A percentile compares a stretch with the other conserved stretches of the same genome.
These are phyloP conservation scores for Steinernema khuongi DNA, from an alignment of 1,140 invertebrate genomes.

Conservation along the genomic window DNA sequence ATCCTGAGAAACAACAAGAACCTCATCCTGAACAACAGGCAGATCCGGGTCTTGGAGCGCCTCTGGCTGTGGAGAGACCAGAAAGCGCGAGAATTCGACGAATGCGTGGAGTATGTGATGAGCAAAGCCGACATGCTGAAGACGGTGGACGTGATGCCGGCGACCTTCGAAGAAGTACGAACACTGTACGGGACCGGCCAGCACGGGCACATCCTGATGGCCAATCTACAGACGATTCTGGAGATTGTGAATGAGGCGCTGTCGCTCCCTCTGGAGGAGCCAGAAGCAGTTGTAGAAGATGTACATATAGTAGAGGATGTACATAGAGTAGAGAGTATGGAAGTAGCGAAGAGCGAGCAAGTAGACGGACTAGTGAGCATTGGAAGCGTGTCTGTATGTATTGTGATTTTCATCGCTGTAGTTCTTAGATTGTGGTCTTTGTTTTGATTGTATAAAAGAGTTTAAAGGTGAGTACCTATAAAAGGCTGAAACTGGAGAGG, in stretches of 20 bases:
- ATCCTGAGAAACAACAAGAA: conserved; percentile 74
- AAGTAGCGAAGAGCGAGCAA: no score
- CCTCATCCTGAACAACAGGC: conserved; percentile 75
- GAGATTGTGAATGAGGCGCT: neutral
- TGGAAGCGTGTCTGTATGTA: no score
- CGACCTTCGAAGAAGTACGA: no score
- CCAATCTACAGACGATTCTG: neutral
- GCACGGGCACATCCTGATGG: neutral
- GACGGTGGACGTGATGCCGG: conserved; percentile 77
- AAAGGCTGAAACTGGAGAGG: no score
- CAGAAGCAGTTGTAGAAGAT: no score
- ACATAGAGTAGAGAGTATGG: no score
- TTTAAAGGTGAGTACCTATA: no score
- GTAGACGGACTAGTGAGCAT: no score
- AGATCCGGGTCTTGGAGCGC: conserved; percentile 73
- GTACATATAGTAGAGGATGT: no score
- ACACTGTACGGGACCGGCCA: neutral
- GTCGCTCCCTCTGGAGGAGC: neutral
- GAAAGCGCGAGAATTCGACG: conserved; percentile 77
- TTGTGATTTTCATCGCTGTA: no score
- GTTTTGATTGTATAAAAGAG: no score
- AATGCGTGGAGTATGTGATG: conserved; percentile 80
- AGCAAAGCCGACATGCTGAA: conserved; percentile 88
- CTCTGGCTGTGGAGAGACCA: conserved; percentile 80
- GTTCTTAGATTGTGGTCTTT: no score